Conservation (phyloP, 2,888 invertebrate genomes). For the Amphiduros pacificus region DNA sequence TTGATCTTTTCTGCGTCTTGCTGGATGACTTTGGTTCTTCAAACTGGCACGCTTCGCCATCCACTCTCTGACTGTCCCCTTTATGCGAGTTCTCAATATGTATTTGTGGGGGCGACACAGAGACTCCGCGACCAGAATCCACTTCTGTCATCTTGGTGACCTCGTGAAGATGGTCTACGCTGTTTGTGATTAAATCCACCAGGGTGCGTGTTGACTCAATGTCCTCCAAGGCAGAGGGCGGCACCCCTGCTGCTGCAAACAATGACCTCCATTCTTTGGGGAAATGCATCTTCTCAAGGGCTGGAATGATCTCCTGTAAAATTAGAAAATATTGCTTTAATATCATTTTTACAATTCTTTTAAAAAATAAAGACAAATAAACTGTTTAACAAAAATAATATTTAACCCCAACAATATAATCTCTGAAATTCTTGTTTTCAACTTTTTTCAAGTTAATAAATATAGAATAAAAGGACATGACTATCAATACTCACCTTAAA, state of each 20-base stretch:
- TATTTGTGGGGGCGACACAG: background rate
- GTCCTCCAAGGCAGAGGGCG: conserved; percentile 42
- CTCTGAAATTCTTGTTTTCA: background rate
- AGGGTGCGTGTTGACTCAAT: conserved; percentile 44
- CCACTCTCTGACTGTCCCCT: background rate
- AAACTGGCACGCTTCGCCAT: background rate
- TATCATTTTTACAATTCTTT: background rate
- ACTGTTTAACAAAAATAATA: background rate
- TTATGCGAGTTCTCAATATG: background rate
- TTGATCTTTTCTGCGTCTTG: background rate
- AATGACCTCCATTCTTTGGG: conserved; percentile 45
- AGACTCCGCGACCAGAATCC: background rate
- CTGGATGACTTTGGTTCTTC: background rate
- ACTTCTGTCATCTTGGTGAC: conserved; percentile 2
- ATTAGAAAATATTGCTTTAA: background rate
- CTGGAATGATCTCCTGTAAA: conserved; percentile 42
- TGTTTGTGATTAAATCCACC: conserved; percentile 42
- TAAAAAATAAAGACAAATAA: background rate
- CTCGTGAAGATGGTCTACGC: conserved; percentile 24
- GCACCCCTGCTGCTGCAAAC: conserved; percentile 43
- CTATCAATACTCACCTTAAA: conserved; percentile 45
- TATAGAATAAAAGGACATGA: no score
- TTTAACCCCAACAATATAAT: background rate
- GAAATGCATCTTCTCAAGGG: conserved; percentile 42
- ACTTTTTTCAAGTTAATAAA: background rate